Evolutionary conservation across 2,113 vertebrate genomes (phyloP), one percentile per base, ranked within the genome.

Genomic region (Gallinago media): DNA sequence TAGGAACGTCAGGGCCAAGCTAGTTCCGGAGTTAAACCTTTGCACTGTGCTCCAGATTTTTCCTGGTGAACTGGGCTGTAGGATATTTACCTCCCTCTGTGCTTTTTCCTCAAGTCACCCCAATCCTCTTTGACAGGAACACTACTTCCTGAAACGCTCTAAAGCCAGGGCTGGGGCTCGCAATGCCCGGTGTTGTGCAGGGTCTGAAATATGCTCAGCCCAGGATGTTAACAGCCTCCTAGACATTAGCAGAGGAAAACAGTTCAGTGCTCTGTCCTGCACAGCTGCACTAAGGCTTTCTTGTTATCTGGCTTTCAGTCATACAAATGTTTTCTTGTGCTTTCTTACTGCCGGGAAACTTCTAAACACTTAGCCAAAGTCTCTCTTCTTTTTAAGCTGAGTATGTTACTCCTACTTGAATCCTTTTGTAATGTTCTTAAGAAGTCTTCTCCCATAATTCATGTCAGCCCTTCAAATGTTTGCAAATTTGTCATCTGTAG

Each of bases 401-500:
- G 16, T 66, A 36, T 66, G 76, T 61, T 94, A 86, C 58, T 94
- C 72, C 67, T 83, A 50, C 85, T 94, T 83, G 50, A 90, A 85
- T 93, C 54, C 75, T 85, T 94, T 94, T 11, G 8, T 82, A 62
- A 65, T 1, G 1, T 80, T 83, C 49, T 93, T 62, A 52, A 89
- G 77, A 89, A 93, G n/a, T 70, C 66, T 85, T 95, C 78, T 94
- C 63, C 56, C 47, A 80, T 92, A 73, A 86, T 88, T 92, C 88
- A 82, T 85, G 83, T 96, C 75, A 95, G n/a, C 52, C 47, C 40
- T 94, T 96, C 88, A 92, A 71, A 94, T 95, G 83, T 95, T 95
- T 95, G 94, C 89, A 96, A 85, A 92, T 92, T 83, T 96, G 72
- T 89, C 91, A 81, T 89, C 63, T 89, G 50, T 46, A 95, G 83